Evolutionary conservation across 2,113 vertebrate species (phyloP).

Genomic region (Prietella phreatophila): DNA sequence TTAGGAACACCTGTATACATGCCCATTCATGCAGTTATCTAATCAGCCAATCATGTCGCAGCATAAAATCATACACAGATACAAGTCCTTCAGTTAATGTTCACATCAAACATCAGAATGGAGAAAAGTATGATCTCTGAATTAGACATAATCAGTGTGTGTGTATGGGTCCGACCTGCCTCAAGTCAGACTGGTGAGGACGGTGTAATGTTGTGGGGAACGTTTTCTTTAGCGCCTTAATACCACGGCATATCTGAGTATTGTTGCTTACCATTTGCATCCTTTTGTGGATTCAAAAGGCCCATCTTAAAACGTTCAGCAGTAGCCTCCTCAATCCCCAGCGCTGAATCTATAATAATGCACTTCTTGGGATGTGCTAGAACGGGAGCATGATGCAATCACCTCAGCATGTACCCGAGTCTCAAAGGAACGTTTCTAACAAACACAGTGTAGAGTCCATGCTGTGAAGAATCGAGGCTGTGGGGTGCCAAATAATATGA

Average conservation of each 20-base stretch:
- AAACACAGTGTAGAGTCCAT: neutral
- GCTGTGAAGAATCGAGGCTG: neutral
- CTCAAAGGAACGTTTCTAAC: neutral
- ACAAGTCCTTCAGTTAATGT: too few species aligned
- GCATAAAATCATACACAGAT: too few species aligned
- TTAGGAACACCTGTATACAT: too few species aligned
- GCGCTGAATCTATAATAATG: too few species aligned
- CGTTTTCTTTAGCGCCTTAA: neutral
- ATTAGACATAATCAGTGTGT: neutral
- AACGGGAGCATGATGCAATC: neutral
- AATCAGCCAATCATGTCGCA: too few species aligned
- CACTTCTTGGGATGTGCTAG: neutral
- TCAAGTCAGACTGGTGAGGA: neutral
- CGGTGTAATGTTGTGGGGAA: neutral
- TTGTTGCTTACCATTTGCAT: too few species aligned
- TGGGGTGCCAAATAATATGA: neutral
- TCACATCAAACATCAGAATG: too few species aligned
- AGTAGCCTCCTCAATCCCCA: neutral
- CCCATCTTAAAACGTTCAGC: neutral
- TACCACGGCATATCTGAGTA: too few species aligned
- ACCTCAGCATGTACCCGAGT: neutral
- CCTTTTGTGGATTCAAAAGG: too few species aligned
- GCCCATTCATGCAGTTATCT: too few species aligned
- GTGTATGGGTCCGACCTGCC: neutral
- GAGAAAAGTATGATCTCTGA: neutral